Conservation (phyloP, 1,140 invertebrate genomes). For the Mylabris phalerata region DNA sequence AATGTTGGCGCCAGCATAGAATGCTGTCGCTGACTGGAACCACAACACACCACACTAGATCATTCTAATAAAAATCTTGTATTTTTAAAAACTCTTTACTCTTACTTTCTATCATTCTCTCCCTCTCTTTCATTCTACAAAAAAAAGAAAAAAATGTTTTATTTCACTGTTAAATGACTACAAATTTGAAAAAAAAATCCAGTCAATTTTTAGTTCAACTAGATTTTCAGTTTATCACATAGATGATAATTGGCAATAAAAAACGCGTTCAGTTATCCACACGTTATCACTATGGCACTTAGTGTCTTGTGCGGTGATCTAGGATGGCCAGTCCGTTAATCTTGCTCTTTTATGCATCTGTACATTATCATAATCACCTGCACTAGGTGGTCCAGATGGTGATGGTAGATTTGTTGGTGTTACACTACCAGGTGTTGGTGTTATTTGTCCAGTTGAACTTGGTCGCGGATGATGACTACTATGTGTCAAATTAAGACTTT, state of each 20-base stretch:
- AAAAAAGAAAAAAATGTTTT: slow-evolving; percentile 17
- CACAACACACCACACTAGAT: slow-evolving; percentile 30
- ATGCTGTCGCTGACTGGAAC: slow-evolving; percentile 22
- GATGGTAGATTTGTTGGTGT: slow-evolving; percentile 71
- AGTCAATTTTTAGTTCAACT: slow-evolving; percentile 23
- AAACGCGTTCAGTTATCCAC: slow-evolving; percentile 31
- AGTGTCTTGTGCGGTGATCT: slow-evolving; percentile 43
- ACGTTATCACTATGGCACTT: slow-evolving; percentile 42
- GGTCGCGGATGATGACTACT: slow-evolving; percentile 40
- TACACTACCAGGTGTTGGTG: slow-evolving; percentile 57
- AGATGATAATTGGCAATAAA: slow-evolving; percentile 41
- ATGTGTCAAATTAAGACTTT: slow-evolving; percentile 42
- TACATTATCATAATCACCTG: slow-evolving; percentile 66
- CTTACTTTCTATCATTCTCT: slow-evolving; percentile 18
- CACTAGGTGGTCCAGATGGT: slow-evolving; percentile 53
- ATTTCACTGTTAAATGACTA: slow-evolving; percentile 31
- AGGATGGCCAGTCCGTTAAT: slow-evolving; percentile 80
- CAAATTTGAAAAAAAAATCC: slow-evolving; percentile 27
- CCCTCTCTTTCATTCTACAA: slow-evolving; percentile 24
- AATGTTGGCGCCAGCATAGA: slow-evolving; percentile 19
- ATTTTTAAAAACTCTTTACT: not conserved
- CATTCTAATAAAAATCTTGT: slow-evolving; percentile 28
- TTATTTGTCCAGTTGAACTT: slow-evolving; percentile 54
- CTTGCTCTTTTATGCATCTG: slow-evolving; percentile 74
- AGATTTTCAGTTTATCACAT: slow-evolving; percentile 42